Conservation (phyloP, 1,140 invertebrate genomes). For the Macrosteles quadrilineatus region DNA sequence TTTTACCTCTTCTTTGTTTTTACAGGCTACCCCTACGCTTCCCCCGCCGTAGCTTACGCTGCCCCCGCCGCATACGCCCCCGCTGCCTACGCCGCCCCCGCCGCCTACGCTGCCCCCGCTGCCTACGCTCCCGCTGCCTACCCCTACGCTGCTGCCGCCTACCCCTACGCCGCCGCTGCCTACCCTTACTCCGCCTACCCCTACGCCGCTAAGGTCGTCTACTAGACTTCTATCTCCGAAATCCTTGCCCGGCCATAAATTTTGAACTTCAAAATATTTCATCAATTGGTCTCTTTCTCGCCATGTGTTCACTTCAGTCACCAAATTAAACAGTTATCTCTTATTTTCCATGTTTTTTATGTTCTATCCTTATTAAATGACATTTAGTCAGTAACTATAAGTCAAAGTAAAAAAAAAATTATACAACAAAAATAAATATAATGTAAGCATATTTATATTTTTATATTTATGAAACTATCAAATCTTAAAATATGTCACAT, state of each 20-base stretch:
- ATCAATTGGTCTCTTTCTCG: background rate
- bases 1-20: no score
- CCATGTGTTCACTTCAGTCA: constrained; percentile 14
- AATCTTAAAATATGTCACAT: no score
- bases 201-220: constrained; percentile 37
- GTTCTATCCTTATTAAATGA: no score
- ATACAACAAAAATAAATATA: no score
- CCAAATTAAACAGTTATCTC: background rate
- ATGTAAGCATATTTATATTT: no score
- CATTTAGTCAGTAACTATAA: no score
- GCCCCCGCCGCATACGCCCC: background rate
- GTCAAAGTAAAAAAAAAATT: no score
- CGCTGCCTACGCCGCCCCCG: background rate
- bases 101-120: background rate
- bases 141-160: background rate
- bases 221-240: constrained; percentile 42
- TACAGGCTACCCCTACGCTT: constrained; percentile 17
- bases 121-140: constrained; percentile 1
- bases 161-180: constrained; percentile 6
- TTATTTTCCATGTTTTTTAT: no score
- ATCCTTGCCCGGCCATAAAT: background rate
- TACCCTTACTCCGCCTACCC: constrained; percentile 30
- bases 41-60: background rate
- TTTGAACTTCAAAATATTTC: background rate
- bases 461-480: no score